phyloP scores from a whole-genome alignment of 1,140 invertebrate genomes.

The Papilio polytes region DNA sequence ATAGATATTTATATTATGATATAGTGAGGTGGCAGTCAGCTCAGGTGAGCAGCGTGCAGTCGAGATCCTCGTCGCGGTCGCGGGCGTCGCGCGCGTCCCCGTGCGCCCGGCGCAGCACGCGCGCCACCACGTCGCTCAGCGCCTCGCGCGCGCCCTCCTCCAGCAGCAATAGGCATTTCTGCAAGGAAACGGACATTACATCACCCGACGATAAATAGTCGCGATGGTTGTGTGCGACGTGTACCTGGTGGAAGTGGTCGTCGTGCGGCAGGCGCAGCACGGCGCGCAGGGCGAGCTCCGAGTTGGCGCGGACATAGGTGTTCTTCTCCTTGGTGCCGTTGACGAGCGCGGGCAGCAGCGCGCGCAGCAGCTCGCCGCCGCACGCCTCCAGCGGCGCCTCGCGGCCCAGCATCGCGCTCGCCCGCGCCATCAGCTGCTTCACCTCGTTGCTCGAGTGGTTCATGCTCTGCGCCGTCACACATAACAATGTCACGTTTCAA shows the following conservation, averaged over 20 bases:
- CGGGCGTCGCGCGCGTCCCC: constrained; percentile 89
- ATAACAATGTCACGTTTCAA: not conserved
- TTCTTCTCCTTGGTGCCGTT: constrained; percentile 99
- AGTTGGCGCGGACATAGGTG: constrained; percentile 95
- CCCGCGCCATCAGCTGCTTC: constrained; percentile 95
- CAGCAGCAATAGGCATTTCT: constrained; percentile 90
- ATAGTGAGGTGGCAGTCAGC: constrained; percentile 29
- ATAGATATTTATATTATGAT: constrained; percentile 48
- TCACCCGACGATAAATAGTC: not conserved
- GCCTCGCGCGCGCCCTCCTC: constrained; percentile 95
- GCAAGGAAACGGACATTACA: constrained; percentile 49
- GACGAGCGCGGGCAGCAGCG: constrained; percentile 92
- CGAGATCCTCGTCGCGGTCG: constrained; percentile 95
- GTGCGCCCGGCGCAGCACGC: constrained; percentile 82
- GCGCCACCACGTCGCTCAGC: constrained; percentile 93
- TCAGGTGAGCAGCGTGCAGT: constrained; percentile 94
- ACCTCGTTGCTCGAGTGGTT: constrained; percentile 97
- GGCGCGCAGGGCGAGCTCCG: constrained; percentile 95
- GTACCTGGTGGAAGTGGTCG: constrained; percentile 89
- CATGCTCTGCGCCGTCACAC: constrained; percentile 87
- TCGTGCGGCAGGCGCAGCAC: constrained; percentile 92
- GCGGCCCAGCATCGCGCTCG: constrained; percentile 89
- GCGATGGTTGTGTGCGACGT: constrained; percentile 66
- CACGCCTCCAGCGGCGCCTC: constrained; percentile 86
- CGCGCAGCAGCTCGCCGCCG: constrained; percentile 87